Evolutionary conservation across 1,140 invertebrate species (phyloP), one percentile per base, ranked within the genome.

Genomic region (Hylyphantes graminicola): DNA sequence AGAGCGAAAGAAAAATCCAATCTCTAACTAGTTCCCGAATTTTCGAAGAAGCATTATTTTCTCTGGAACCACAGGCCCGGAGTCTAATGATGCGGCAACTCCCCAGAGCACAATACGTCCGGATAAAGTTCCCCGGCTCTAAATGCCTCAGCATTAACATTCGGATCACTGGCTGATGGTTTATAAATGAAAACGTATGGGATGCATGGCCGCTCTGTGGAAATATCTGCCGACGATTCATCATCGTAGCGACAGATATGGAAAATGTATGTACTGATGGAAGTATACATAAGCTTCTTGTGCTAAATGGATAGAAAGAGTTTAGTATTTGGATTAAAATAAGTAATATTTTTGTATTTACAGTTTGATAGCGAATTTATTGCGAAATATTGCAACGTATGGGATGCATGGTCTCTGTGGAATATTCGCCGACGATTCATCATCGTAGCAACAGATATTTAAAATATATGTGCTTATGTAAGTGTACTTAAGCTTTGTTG

Each of bases 111-210:
- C 75, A 65, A 78, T 78, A 35, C 63, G 75, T 53, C 35, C 61
- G 75, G 19, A 19, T 63, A 65, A 17, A 48, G 59, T 51, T 70
- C 63, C 35, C 57, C 61, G 54, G 77, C 19, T 55, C 21, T 79
- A 70, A 79, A 79, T 79, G 63, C 77, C 77, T 70, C 54, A 17
- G 63, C 35, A 65, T 79, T 79, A 79, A 65, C 63, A 79, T 79
- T 79, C 64, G 77, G 48, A 79, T 79, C 53, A 59, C 64, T 70
- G 64, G 19, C 17, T 68, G 77, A 79, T 79, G 77, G 61, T 79
- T 68, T 79, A 79, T 79, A 79, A 59, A 79, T 79, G 77, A 79
- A 79, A 79, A 79, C 54, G 77, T 67, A 67, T 67, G 61, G 75
- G 75, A 12, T 17, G 19, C 21, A 51, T 17, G 51, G 0, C 15